phyloP scores from a whole-genome alignment of 2,113 vertebrate genomes.

The Takifugu flavidus region DNA sequence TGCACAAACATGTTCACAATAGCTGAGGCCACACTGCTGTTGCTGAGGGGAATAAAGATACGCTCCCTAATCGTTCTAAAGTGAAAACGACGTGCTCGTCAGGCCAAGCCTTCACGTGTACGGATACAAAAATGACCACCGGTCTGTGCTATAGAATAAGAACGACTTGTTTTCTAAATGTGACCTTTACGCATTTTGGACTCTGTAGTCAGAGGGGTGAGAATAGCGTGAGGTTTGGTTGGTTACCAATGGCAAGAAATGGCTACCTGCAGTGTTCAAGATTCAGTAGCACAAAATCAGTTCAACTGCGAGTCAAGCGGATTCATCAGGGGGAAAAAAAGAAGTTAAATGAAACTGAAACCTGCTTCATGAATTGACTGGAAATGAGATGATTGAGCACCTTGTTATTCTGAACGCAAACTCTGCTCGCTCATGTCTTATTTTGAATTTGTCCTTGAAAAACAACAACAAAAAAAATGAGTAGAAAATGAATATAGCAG shows the following conservation, averaged over 20 bases:
- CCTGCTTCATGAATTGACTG: neutral
- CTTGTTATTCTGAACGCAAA: slow-evolving; percentile 3
- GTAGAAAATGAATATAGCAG: slow-evolving; percentile 19
- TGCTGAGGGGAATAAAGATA: neutral
- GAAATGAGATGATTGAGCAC: neutral
- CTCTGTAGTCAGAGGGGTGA: slow-evolving; percentile 21
- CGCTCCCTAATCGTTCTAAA: slow-evolving; percentile 32
- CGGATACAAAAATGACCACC: slow-evolving; percentile 19
- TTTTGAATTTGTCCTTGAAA: neutral
- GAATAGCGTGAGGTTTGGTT: slow-evolving; percentile 37
- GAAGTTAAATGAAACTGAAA: neutral
- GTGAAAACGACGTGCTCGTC: slow-evolving; percentile 15
- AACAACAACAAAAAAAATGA: slow-evolving; percentile 2
- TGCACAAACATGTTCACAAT: slow-evolving; percentile 19
- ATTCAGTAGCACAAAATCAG: slow-evolving; percentile 49
- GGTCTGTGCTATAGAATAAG: neutral
- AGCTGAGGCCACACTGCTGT: slow-evolving; percentile 24
- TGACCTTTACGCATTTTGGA: slow-evolving; percentile 20
- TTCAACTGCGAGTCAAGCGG: neutral
- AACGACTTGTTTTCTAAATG: too few relatives aligned
- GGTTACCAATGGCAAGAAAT: slow-evolving; percentile 48
- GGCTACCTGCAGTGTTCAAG: slow-evolving; percentile 50
- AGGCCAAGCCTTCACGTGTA: neutral
- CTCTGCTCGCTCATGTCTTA: neutral
- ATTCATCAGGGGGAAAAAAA: too few relatives aligned